Evolutionary conservation across 2,113 vertebrate genomes (phyloP).

Genomic region (Eublepharis macularius): DNA sequence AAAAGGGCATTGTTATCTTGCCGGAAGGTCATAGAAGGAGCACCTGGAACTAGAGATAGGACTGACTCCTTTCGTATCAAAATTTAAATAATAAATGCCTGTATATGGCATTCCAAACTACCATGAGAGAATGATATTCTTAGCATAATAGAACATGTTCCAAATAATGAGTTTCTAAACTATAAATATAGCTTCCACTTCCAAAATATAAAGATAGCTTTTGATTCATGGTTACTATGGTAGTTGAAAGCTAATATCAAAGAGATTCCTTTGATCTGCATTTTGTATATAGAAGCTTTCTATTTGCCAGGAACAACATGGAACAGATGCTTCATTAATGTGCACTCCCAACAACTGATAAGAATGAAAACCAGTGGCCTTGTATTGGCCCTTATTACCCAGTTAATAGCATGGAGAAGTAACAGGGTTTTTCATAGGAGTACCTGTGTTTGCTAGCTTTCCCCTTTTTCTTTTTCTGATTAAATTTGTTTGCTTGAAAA

Average conservation of each 20-base stretch:
- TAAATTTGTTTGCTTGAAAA: neutral
- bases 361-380: neutral
- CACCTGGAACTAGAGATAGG: neutral
- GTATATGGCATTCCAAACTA: neutral
- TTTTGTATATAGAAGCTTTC: constrained; percentile 25
- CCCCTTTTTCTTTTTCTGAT: neutral
- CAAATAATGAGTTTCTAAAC: neutral
- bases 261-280: constrained; percentile 2
- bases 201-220: constrained; percentile 19
- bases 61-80: neutral
- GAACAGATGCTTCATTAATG: constrained; percentile 14
- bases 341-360: neutral
- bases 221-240: neutral
- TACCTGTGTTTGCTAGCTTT: neutral
- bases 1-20: neutral
- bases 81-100: neutral
- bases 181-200: constrained; percentile 1
- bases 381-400: neutral
- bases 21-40: neutral
- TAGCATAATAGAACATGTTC: neutral
- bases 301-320: neutral
- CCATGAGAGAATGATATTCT: neutral
- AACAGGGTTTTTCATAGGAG: neutral
- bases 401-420: neutral
- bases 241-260: constrained; percentile 16